phyloP scores from a whole-genome alignment of 1,140 invertebrate species.

The Drosophila bocki region DNA sequence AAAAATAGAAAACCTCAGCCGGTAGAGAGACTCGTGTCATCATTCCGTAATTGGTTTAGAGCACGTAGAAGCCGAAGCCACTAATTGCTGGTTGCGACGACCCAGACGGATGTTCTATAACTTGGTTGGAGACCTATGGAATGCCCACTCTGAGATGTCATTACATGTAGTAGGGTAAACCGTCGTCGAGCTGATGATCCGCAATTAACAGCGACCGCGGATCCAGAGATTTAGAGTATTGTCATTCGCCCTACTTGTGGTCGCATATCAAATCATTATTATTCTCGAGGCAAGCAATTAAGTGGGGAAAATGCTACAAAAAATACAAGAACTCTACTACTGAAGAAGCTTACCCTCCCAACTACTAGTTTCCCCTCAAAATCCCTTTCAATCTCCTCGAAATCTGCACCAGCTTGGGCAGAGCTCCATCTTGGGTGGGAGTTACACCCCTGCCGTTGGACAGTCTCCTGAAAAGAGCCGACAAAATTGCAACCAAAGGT shows the following conservation, averaged over 20 bases:
- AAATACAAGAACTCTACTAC: background rate
- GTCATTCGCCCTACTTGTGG: constrained; percentile 32
- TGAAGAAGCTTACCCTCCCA: background rate
- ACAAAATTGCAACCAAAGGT: constrained; percentile 75
- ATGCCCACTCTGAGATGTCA: constrained; percentile 44
- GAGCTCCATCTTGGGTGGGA: background rate
- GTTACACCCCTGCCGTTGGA: background rate
- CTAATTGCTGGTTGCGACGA: constrained; percentile 60
- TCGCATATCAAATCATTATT: constrained; percentile 20
- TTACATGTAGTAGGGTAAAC: constrained; percentile 23
- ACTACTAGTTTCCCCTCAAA: background rate
- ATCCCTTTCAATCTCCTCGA: background rate
- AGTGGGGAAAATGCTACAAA: background rate
- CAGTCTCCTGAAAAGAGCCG: constrained; percentile 56
- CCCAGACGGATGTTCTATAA: constrained; percentile 43
- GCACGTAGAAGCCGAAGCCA: constrained; percentile 54
- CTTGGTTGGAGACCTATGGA: background rate
- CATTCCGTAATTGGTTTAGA: constrained; percentile 70
- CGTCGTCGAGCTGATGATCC: constrained; percentile 32
- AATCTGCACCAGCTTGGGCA: background rate
- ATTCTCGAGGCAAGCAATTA: background rate
- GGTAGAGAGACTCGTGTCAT: constrained; percentile 61
- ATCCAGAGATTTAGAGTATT: constrained; percentile 3
- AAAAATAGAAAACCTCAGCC: background rate
- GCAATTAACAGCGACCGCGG: constrained; percentile 32